Evolutionary conservation across 2,888 invertebrate species (phyloP).

Genomic region (Ptychoptera contaminata): DNA sequence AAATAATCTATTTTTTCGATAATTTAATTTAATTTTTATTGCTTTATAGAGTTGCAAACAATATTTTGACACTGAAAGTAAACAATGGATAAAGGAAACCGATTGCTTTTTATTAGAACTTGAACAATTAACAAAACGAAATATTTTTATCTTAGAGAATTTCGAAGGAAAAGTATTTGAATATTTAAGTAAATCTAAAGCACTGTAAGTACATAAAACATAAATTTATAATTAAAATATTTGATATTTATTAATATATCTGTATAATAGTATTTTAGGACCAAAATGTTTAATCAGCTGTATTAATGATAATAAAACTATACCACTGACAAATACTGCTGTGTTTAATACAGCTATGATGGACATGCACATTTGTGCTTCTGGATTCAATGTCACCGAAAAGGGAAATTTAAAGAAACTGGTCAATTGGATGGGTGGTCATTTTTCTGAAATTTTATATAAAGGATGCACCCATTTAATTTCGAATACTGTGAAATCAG

Average conservation of each 20-base stretch:
- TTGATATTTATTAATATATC: neutral
- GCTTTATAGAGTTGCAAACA: too few species aligned
- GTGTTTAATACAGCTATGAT: conserved; percentile 72
- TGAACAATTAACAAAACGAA: conserved; percentile 42
- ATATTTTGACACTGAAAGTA: neutral
- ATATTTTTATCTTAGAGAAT: conserved; percentile 62
- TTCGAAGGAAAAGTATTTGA: conserved; percentile 62
- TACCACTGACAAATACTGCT: conserved; percentile 61
- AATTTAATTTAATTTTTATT: too few species aligned
- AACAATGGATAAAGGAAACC: conserved; percentile 44
- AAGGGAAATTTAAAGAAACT: conserved; percentile 33
- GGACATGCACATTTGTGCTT: conserved; percentile 48
- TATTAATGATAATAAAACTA: conserved; percentile 48
- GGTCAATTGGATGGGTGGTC: conserved; percentile 64
- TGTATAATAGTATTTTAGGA: conserved; percentile 53
- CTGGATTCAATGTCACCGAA: conserved; percentile 35
- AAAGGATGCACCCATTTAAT: conserved; percentile 65
- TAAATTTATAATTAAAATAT: neutral
- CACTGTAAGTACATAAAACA: conserved; percentile 41
- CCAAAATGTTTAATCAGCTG: conserved; percentile 67
- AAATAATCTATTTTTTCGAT: too few species aligned
- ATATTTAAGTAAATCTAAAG: conserved; percentile 43
- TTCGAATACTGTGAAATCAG: conserved; percentile 57
- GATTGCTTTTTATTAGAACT: conserved; percentile 39
- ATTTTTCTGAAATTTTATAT: conserved; percentile 45